Conservation (phyloP, 2,113 vertebrate genomes). For the Theropithecus gelada region DNA sequence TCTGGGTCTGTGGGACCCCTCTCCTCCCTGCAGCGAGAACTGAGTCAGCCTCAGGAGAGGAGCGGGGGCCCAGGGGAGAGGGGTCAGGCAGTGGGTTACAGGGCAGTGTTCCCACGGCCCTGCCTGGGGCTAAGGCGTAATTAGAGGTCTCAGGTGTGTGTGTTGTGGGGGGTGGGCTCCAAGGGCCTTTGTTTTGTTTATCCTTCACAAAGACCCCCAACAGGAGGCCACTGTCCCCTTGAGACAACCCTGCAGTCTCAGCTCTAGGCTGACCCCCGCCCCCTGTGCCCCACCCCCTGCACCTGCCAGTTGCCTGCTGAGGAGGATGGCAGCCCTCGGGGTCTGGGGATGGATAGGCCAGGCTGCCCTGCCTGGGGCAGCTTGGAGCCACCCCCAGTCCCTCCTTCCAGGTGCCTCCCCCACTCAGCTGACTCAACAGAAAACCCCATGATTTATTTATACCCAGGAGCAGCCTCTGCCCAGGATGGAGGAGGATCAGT, state of each 20-base stretch:
- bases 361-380: neutral
- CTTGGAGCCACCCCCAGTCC: neutral
- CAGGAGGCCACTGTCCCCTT: conserved; percentile 19
- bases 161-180: neutral
- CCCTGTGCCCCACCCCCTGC: neutral
- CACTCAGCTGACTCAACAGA: conserved; percentile 66
- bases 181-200: conserved; percentile 58
- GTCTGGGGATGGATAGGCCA: neutral
- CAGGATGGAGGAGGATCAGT: conserved; percentile 59
- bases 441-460: conserved; percentile 79
- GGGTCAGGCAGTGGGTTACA: conserved; percentile 42
- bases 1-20: neutral
- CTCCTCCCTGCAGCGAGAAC: neutral
- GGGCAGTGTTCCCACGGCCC: conserved; percentile 55
- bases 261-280: neutral
- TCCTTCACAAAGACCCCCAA: conserved; percentile 72
- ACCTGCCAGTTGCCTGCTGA: conserved; percentile 56
- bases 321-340: neutral
- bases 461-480: conserved; percentile 67
- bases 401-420: conserved; percentile 69
- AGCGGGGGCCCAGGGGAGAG: neutral
- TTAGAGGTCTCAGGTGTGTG: conserved; percentile 78
- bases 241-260: neutral
- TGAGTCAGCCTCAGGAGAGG: neutral
- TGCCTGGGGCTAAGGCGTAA: conserved; percentile 44